Conservation (phyloP, 2,797 vertebrate species). For the Coreius guichenoti region DNA sequence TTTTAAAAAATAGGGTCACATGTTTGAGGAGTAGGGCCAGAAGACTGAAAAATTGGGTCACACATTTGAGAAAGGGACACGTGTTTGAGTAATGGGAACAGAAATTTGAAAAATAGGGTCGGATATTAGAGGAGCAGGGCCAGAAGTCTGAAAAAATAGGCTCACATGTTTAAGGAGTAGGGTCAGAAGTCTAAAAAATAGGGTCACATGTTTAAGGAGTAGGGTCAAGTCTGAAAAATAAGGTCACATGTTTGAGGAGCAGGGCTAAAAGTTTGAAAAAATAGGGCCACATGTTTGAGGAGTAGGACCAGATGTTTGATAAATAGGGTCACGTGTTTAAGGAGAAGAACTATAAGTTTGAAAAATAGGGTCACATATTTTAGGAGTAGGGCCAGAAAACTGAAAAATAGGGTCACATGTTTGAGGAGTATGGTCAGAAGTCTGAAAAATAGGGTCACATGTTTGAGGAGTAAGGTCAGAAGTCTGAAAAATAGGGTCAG, state of each 20-base stretch:
- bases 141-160: neutral
- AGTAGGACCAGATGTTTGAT: neutral
- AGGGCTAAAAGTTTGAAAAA: neutral
- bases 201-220: neutral
- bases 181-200: neutral
- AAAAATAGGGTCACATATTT: neutral
- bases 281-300: neutral
- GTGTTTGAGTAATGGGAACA: too few relatives aligned
- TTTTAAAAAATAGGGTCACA: neutral
- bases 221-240: neutral
- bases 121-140: fast-evolving
- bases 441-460: neutral
- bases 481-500: neutral
- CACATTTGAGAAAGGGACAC: neutral
- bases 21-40: neutral
- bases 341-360: too few relatives aligned
- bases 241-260: neutral
- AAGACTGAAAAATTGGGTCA: neutral
- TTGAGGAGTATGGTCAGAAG: neutral
- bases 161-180: neutral
- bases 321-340: neutral
- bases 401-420: neutral
- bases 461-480: fast-evolving
- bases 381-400: fast-evolving
- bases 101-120: neutral